phyloP scores from a whole-genome alignment of 2,113 vertebrate genomes.

The Percina caprodes region DNA sequence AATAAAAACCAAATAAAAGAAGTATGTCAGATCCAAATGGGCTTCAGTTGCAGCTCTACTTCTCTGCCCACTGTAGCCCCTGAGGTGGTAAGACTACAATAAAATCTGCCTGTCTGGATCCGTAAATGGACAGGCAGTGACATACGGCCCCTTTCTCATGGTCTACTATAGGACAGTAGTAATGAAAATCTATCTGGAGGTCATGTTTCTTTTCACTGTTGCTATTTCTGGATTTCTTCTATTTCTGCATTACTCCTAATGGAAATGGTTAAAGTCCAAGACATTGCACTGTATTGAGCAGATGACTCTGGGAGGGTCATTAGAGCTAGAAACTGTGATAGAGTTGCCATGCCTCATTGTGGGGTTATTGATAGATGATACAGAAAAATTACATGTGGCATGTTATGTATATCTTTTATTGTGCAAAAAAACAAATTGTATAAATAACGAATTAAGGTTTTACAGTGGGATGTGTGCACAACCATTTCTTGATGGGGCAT shows the following conservation, averaged over 20 bases:
- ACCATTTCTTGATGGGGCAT: neutral
- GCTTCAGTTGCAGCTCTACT: neutral
- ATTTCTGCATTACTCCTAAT: constrained; percentile 27
- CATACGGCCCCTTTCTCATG: constrained; percentile 32
- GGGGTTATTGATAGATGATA: neutral
- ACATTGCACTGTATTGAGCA: neutral
- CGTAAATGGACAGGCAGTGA: constrained; percentile 30
- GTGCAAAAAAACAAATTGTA: neutral
- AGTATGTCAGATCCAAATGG: constrained; percentile 9
- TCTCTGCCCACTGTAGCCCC: constrained; percentile 16
- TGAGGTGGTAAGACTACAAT: constrained; percentile 18
- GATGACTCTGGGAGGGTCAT: constrained; percentile 20
- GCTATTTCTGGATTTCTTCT: constrained; percentile 60
- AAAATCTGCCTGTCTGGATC: constrained; percentile 43
- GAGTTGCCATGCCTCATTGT: constrained; percentile 5
- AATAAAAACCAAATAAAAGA: constrained; percentile 6
- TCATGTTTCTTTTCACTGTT: constrained; percentile 30
- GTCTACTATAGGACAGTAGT: constrained; percentile 33
- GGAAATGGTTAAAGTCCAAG: constrained; percentile 15
- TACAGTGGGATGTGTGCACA: neutral
- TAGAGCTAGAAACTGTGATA: constrained; percentile 4
- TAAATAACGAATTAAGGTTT: neutral
- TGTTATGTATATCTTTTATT: neutral
- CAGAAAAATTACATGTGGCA: neutral
- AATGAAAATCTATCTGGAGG: constrained; percentile 53